These are phyloP conservation scores for Drosophila acutilabella DNA, from an alignment of 2,888 invertebrate genomes.

Conservation along the genomic window DNA sequence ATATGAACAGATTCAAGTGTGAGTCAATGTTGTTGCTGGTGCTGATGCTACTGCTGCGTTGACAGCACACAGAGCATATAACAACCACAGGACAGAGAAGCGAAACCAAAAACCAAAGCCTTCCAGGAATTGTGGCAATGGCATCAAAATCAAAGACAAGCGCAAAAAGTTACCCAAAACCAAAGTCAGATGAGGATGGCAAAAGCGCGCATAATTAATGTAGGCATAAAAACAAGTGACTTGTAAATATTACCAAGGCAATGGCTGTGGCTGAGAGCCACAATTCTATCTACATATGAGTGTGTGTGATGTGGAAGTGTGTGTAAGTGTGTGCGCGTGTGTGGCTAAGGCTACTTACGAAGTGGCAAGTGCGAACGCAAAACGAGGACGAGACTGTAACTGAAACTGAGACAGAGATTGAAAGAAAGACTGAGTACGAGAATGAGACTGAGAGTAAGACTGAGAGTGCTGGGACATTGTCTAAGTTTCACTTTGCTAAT, in stretches of 20 bases:
- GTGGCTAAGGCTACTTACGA: constrained; percentile 64
- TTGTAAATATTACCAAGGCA: constrained; percentile 80
- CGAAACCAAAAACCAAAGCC: constrained; percentile 62
- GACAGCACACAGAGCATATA: constrained; percentile 32
- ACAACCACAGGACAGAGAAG: constrained; percentile 8
- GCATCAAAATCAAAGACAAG: constrained; percentile 75
- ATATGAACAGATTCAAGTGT: constrained; percentile 45
- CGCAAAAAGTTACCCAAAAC: constrained; percentile 61
- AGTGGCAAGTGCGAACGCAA: constrained; percentile 51
- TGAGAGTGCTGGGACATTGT: constrained; percentile 35
- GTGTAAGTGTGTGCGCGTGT: constrained; percentile 16
- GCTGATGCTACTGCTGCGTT: constrained; percentile 22
- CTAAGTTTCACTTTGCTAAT: constrained; percentile 73
- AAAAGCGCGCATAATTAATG: constrained; percentile 80
- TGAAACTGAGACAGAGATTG: constrained; percentile 22
- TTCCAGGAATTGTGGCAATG: constrained; percentile 64
- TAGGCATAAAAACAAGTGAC: constrained; percentile 82
- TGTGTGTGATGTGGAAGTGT: constrained; percentile 8
- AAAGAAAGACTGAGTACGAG: constrained; percentile 21
- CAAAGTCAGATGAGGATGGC: constrained; percentile 51
- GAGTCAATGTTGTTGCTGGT: constrained; percentile 16
- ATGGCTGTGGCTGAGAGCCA: constrained; percentile 56
- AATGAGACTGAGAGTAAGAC: constrained; percentile 15
- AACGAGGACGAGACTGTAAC: constrained; percentile 21
- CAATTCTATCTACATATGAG: constrained; percentile 12